Percentiles rank a stretch among this genome's conserved stretches.
Evolutionary conservation across 2,888 invertebrate genomes (phyloP).

Genomic region (Deilephila elpenor): DNA sequence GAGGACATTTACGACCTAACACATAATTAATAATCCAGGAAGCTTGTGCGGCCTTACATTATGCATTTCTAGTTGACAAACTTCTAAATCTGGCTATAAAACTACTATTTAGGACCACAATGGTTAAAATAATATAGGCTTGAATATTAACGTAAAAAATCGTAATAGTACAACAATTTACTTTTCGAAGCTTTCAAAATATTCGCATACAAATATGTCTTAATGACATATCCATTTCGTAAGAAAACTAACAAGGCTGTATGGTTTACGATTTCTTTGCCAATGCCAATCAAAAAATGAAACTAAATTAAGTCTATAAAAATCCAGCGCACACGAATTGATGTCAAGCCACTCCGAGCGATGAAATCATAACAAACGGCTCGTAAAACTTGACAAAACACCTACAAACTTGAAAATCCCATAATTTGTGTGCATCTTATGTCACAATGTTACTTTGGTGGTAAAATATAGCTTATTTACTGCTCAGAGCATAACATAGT

Average conservation of each 20-base stretch:
- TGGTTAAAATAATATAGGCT: not conserved
- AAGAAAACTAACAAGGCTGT: not conserved
- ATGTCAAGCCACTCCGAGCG: not conserved
- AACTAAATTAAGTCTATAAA: too few relatives aligned
- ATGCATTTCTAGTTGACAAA: not conserved
- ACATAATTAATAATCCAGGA: slow-evolving; percentile 11
- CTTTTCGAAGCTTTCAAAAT: too few relatives aligned
- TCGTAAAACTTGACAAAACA: slow-evolving; percentile 15
- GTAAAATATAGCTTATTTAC: slow-evolving; percentile 17
- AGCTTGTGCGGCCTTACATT: not conserved
- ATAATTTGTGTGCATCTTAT: slow-evolving; percentile 9
- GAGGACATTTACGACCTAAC: slow-evolving; percentile 2
- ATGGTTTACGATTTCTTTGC: not conserved
- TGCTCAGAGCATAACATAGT: not conserved
- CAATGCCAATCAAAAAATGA: not conserved
- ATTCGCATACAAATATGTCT: too few relatives aligned
- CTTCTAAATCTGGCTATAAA: not conserved
- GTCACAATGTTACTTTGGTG: not conserved
- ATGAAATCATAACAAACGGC: not conserved
- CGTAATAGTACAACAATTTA: too few relatives aligned
- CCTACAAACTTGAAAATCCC: not conserved
- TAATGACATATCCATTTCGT: too few relatives aligned
- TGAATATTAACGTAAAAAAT: not conserved
- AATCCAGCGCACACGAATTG: not conserved
- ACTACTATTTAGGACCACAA: not conserved